Base-by-base conservation (phyloP, 1,140 invertebrate genomes). In the Phthorimaea operculella region DNA sequence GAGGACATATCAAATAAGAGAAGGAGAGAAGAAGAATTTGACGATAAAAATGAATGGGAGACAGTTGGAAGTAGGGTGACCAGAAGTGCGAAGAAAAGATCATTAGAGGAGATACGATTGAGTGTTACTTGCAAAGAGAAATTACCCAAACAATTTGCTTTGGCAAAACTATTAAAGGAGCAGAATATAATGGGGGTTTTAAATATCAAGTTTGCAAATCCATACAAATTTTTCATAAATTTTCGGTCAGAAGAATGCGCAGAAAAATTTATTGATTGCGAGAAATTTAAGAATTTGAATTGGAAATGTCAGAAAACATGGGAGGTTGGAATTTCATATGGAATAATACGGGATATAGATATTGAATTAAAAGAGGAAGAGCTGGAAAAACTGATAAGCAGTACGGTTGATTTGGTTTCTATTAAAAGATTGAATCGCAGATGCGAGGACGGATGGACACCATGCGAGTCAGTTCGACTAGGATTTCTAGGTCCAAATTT, bases 121-220 rank as follows among this genome's bases (percentile, higher is more conserved):
- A 47, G 45, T 47, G 45, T 47, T 3, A 47, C 45, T 3, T 47
- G 45, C 15, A 47, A 4, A 16, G 48, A 50, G 4, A 50, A 50
- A 51, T 48, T 68, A 34, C 60, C 59, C 0, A 68, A 65, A 48
- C 62, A 66, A 51, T 57, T 66, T 48, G 58, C 54, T 11, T 55
- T 70, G 12, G 67, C 62, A 6, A 66, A 59, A 58, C 45, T 64
- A 55, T 21, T 66, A 17, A 64, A 45, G 52, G 18, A 42, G 14
- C 53, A 58, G 51, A 55, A 58, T 34, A 59, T 70, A 14, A 16
- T 14, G 9, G 48, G 59, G 10, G 51, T 70, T 16, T 44, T 36
- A 17, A 56, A 34, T 45, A 64, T 67, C 14, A 64, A 67, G 55
- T 70, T 64, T 54, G 62, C 58, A 52, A 63, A 42, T 16, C 54